Conservation (phyloP, 1,140 invertebrate species). For the Capitella teleta region DNA sequence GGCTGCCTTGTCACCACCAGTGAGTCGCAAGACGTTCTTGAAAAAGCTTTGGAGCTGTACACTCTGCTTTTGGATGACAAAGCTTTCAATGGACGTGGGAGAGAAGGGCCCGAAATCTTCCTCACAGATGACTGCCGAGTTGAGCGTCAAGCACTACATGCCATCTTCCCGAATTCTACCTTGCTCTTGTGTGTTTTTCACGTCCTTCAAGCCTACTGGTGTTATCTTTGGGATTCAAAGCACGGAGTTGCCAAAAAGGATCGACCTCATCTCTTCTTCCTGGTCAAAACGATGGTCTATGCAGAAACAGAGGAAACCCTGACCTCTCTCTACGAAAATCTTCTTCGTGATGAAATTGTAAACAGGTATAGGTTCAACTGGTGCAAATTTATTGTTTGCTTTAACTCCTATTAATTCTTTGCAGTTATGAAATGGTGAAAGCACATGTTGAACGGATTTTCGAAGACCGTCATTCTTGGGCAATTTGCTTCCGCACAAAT, state of each 20-base stretch:
- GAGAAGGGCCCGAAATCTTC: not conserved
- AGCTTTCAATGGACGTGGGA: not conserved
- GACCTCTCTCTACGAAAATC: not conserved
- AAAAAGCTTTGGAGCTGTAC: not conserved
- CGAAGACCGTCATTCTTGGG: slow-evolving; percentile 3
- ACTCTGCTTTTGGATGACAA: not conserved
- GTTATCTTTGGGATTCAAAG: not conserved
- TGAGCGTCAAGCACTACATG: not conserved
- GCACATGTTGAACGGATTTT: not conserved
- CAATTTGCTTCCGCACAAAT: not conserved
- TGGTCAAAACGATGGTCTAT: slow-evolving; percentile 3
- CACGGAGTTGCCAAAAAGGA: not conserved
- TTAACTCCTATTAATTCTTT: too few species aligned
- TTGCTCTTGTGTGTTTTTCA: not conserved
- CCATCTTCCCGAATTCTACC: not conserved
- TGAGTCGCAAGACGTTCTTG: not conserved
- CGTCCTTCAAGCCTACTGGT: not conserved
- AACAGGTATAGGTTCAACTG: not conserved
- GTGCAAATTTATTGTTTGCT: too few species aligned
- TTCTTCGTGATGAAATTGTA: not conserved
- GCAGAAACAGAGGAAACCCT: not conserved
- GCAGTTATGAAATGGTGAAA: too few species aligned
- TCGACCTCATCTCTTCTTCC: slow-evolving; percentile 3
- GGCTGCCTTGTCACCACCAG: not conserved
- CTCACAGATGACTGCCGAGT: not conserved